These are phyloP conservation scores for Eristalis intricaria DNA, from an alignment of 2,888 invertebrate species.

Conservation along the genomic window DNA sequence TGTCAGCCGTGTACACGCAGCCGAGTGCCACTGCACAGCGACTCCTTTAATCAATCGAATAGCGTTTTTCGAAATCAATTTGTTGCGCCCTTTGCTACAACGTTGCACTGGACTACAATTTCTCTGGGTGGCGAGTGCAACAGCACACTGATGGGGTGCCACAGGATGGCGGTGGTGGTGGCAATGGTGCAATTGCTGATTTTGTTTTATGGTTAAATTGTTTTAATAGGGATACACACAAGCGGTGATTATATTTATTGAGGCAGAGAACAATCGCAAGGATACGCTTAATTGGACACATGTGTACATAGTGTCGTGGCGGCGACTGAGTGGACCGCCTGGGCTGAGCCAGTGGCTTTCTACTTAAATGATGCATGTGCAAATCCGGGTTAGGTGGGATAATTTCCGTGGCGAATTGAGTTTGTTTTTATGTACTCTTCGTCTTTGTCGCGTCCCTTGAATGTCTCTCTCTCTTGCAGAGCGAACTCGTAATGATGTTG, in stretches of 20 bases:
- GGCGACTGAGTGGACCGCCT: neutral
- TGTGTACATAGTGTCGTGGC: slow-evolving; percentile 41
- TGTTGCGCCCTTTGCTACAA: slow-evolving; percentile 33
- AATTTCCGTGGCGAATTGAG: slow-evolving; percentile 54
- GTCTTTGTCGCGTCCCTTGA: neutral
- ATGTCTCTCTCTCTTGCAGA: neutral
- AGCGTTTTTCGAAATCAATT: slow-evolving; percentile 51
- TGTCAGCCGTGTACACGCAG: neutral
- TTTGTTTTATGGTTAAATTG: slow-evolving; percentile 66
- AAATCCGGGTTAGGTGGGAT: slow-evolving; percentile 47
- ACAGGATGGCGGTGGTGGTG: slow-evolving; percentile 40
- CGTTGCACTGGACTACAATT: slow-evolving; percentile 8
- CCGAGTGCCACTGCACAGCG: neutral
- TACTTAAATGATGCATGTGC: slow-evolving; percentile 62
- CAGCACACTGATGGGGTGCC: slow-evolving; percentile 26
- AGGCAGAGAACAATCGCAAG: slow-evolving; percentile 50
- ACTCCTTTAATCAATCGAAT: slow-evolving; percentile 47
- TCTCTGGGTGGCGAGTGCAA: neutral
- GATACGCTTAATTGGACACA: slow-evolving; percentile 59
- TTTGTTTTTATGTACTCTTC: slow-evolving; percentile 47
- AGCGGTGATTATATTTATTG: slow-evolving; percentile 73
- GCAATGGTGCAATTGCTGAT: slow-evolving; percentile 60
- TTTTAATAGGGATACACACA: slow-evolving; percentile 65
- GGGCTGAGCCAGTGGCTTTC: neutral
- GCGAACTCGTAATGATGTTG: neutral